Evolutionary conservation across 2,113 vertebrate genomes (phyloP), one percentile per base, ranked within the genome.

Genomic region (Erinaceus europaeus): DNA sequence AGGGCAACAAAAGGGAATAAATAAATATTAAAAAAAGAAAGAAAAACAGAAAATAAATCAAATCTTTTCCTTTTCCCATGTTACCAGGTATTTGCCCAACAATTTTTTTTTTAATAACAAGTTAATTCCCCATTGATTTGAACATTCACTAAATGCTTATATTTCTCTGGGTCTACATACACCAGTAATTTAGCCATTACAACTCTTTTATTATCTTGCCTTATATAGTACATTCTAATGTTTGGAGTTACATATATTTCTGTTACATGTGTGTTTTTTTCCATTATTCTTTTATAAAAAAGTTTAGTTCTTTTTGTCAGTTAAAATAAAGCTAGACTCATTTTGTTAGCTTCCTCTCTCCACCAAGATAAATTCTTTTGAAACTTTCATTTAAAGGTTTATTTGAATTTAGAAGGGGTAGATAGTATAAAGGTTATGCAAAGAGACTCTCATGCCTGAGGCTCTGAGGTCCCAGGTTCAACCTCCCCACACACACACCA

Each of bases 261-360:
- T n/a, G n/a, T n/a, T n/a, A n/a, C n/a, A n/a, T n/a, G n/a, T n/a
- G n/a, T n/a, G n/a, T n/a, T n/a, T n/a, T n/a, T 48, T 40, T 82
- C 91, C 21, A 64, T n/a, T 84, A 59, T 72, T 77, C 21, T 81
- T 90, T 84, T 36, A 46, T 42, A 38, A 84, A 82, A 77, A 73
- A 68, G 7, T 80, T 74, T 50, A 62, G 38, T 21, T 67, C 64
- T 74, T 89, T 65, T 50, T 73, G 42, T 1, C 15, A 61, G 8
- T 8, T 48, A 62, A 78, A 48, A 61, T 78, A 89, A 82, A 64
- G n/a, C 32, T 78, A 72, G 40, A 44, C 52, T 72, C 48, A 77
- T 86, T 81, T 64, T 57, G 21, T 61, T 79, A 78, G 83, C 65
- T 42, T 61, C 21, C 18, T 83, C 21, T 80, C 38, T 81, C 17